Conservation (phyloP, 2,113 vertebrate genomes). For the Calidris pugnax region DNA sequence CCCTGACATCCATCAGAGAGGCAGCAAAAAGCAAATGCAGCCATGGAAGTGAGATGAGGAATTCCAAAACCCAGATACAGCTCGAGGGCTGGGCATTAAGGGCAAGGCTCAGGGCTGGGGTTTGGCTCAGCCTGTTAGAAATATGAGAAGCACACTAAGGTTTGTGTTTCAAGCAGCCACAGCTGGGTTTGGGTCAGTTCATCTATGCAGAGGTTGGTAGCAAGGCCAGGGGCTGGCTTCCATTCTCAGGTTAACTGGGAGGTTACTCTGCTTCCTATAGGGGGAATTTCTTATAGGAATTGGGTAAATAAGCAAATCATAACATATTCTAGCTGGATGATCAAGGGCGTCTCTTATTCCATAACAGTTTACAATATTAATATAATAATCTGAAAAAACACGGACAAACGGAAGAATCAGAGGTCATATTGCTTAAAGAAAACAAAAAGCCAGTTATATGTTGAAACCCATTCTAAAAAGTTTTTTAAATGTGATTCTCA, state of each 20-base stretch:
- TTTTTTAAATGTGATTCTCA: conserved; percentile 9
- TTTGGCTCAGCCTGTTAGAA: not conserved
- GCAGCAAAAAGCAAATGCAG: not conserved
- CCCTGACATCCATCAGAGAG: not conserved
- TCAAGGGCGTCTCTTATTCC: not conserved
- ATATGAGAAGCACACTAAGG: not conserved
- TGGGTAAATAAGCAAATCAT: not conserved
- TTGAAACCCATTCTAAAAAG: conserved; percentile 32
- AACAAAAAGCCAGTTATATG: conserved; percentile 28
- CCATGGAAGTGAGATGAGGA: not conserved
- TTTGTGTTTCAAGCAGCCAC: not conserved
- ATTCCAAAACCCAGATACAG: not conserved
- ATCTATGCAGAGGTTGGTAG: not conserved
- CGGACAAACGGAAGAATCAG: not conserved
- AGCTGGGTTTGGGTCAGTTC: not conserved
- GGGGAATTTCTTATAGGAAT: not conserved
- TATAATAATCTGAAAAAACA: conserved; percentile 8
- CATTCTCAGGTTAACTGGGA: not conserved
- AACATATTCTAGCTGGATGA: not conserved
- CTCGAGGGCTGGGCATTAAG: not conserved
- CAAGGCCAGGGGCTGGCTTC: not conserved
- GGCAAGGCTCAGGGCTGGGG: not conserved
- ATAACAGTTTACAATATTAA: not conserved
- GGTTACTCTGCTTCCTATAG: not conserved
- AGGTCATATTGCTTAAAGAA: conserved; percentile 60